A percentile compares a stretch with the other conserved stretches of the same genome.
phyloP scores from a whole-genome alignment of 2,797 vertebrate species.

The Falco peregrinus region DNA sequence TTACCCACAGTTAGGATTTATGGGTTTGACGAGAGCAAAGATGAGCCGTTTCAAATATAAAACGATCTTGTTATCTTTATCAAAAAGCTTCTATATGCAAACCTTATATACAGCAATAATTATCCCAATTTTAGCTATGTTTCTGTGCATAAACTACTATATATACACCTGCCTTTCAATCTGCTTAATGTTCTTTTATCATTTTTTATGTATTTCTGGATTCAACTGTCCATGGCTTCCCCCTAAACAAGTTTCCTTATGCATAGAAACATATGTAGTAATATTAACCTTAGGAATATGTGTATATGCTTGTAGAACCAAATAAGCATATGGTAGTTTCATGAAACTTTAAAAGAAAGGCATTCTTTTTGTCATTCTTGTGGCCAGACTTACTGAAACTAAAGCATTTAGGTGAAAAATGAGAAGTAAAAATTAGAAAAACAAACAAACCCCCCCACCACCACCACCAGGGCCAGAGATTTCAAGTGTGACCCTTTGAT shows the following conservation, averaged over 20 bases:
- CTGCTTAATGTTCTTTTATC: neutral
- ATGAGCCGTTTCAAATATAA: neutral
- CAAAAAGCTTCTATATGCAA: neutral
- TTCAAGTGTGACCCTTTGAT: neutral
- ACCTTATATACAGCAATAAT: neutral
- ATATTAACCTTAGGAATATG: neutral
- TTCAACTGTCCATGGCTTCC: neutral
- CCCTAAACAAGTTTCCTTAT: neutral
- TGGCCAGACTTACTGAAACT: neutral
- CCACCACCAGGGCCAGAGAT: neutral
- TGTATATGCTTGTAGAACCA: neutral
- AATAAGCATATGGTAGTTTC: neutral
- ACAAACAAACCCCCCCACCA: neutral
- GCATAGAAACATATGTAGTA: neutral
- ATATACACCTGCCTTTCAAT: fast-evolving
- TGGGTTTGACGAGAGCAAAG: neutral
- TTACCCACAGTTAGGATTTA: neutral
- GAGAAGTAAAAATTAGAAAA: neutral
- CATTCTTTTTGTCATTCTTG: neutral
- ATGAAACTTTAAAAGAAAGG: neutral
- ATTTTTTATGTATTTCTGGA: neutral
- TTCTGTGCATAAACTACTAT: neutral
- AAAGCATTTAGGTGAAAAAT: neutral
- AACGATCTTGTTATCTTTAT: neutral
- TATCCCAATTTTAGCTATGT: neutral